Conservation (phyloP, 2,888 invertebrate genomes). For the Brachylomia viminalis region DNA sequence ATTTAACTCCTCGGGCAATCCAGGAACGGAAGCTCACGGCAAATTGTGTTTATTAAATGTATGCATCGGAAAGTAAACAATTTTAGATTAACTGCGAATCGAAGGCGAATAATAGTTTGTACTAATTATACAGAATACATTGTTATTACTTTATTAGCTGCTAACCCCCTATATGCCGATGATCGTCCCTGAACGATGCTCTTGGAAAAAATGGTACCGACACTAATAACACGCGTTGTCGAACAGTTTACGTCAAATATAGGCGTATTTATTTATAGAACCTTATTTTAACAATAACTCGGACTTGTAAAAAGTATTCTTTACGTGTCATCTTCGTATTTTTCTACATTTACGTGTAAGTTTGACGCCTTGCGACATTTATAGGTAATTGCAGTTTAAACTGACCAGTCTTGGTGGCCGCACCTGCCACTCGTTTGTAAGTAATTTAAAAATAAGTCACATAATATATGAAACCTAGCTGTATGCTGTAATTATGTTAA, state of each 20-base stretch:
- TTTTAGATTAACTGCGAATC: constrained; percentile 69
- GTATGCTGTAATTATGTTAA: constrained; percentile 58
- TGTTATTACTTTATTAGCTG: constrained; percentile 60
- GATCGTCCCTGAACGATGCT: constrained; percentile 22
- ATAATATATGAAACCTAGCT: constrained; percentile 46
- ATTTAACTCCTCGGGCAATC: constrained; percentile 68
- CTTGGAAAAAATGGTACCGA: constrained; percentile 17
- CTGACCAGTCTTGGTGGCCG: constrained; percentile 60
- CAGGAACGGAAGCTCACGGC: constrained; percentile 66
- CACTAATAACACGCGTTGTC: constrained; percentile 21
- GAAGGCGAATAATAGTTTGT: constrained; percentile 60
- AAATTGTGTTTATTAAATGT: constrained; percentile 72
- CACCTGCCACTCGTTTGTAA: constrained; percentile 72
- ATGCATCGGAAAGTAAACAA: constrained; percentile 69
- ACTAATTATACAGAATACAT: constrained; percentile 61
- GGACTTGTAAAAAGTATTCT: constrained; percentile 48
- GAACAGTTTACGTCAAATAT: constrained; percentile 28
- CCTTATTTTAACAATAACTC: constrained; percentile 55
- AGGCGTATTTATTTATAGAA: constrained; percentile 43
- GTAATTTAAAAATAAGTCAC: constrained; percentile 67
- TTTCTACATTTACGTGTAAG: constrained; percentile 65
- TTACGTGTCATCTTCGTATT: constrained; percentile 66
- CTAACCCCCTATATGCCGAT: constrained; percentile 43
- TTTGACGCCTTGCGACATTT: constrained; percentile 82
- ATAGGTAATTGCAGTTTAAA: constrained; percentile 78